Evolutionary conservation across 30 jellyfish, hydroid and myxozoan species (phyloP).

Genomic region (Hydractinia symbiolongicarpus): DNA sequence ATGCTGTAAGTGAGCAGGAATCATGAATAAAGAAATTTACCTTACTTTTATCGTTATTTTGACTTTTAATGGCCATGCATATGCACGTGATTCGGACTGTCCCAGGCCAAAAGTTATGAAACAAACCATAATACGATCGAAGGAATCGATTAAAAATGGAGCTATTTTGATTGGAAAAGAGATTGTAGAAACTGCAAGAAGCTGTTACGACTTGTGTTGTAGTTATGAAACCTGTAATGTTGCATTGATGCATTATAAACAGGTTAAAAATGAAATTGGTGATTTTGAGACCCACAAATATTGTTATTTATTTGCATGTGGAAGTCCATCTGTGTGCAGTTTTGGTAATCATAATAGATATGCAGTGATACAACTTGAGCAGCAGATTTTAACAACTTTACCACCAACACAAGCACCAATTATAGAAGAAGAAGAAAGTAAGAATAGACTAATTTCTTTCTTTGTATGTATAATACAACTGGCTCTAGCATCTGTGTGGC

Average conservation of each 20-base stretch:
- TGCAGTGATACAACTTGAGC: not conserved
- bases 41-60: too few species aligned
- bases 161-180: not conserved
- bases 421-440: not conserved
- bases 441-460: too few species aligned
- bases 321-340: constrained; percentile 7
- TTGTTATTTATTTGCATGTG: constrained; percentile 8
- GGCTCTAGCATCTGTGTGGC: too few species aligned
- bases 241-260: constrained; percentile 9
- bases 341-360: not conserved
- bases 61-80: too few species aligned
- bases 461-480: too few species aligned
- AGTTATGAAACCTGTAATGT: not conserved
- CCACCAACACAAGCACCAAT: not conserved
- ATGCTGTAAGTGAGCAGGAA: too few species aligned
- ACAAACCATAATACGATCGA: not conserved
- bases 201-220: not conserved
- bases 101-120: not conserved
- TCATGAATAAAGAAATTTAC: too few species aligned
- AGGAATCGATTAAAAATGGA: constrained; percentile 9
- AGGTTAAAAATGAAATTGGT: not conserved
- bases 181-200: not conserved
- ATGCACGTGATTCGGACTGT: not conserved
- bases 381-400: not conserved
- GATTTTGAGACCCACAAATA: not conserved